Evolutionary conservation across 2,888 invertebrate species (phyloP), one percentile per base, ranked within the genome.

Genomic region (Drosophila demipolita): DNA sequence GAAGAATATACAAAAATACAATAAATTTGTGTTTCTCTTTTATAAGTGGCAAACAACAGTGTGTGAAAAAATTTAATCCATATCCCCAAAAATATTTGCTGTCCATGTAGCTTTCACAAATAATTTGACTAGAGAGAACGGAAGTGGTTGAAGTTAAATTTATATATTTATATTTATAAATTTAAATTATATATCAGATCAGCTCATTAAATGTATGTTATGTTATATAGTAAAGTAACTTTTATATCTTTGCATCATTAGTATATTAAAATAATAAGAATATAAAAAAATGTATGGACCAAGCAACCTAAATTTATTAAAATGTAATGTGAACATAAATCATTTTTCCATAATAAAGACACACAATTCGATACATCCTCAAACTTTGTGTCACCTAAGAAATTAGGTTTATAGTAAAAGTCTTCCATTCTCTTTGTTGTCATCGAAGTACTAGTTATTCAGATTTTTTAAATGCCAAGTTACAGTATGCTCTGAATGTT

Each of bases 91-190:
- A 67, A 70, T 68, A 78, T 78, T 80, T 67, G 35, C 63, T 40
- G 66, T 61, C 76, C 76, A 68, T 79, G 72, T 84, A 63, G 65
- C 57, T 63, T 65, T 15, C 55, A 65, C 74, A 85, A 66, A 71
- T 72, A 75, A 79, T 75, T 78, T 71, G 57, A 57, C 60, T 66
- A 64, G 58, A 69, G 53, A 35, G 8, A 59, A 66, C 69, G 69
- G 64, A 68, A 68, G 73, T 66, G 17, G 26, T 66, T 61, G 50
- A 63, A 23, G 40, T 29, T 5, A 29, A n/a, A n/a, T n/a, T n/a
- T n/a, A n/a, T n/a, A n/a, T n/a, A n/a, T n/a, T n/a, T n/a, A n/a
- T n/a, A n/a, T n/a, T n/a, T n/a, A n/a, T n/a, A n/a, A n/a, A n/a
- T n/a, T 75, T 26, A 66, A 81, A 73, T 74, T 65, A 23, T 9